Evolutionary conservation across 2,797 vertebrate genomes (phyloP), one percentile per base, ranked within the genome.

Genomic region (Mormyrops attenuatus): DNA sequence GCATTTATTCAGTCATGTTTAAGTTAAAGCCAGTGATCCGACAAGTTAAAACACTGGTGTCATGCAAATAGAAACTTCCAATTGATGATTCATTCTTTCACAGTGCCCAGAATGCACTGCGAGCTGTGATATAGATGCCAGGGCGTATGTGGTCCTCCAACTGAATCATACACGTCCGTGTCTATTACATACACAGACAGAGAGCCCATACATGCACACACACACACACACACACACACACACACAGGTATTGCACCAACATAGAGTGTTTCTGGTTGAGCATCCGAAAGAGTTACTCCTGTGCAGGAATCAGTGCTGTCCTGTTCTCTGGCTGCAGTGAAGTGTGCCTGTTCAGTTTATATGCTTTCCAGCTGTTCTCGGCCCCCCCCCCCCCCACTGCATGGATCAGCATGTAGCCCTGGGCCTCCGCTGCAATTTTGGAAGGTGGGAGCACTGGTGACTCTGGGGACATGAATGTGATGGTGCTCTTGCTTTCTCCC

Each of bases 401-500:
- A 84, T 84, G 80, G 41, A 84, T 49, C n/a, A 11, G n/a, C 47
- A 86, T 86, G 85, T 49, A 53, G 6, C n/a, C 20, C n/a, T 13
- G 8, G 11, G 4, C 17, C 49, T 52, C 1, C 13, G 85, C 85
- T 53, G 66, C 34, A 85, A 20, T 85, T 85, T 26, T 44, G 38
- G 44, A 8, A 4, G 73, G 73, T 5, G 73, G 44, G 85, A 49
- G n/a, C 3, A 3, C 49, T 9, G 50, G 50, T 3, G 69, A 5
- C 34, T 77, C 34, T 41, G 49, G 5, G 52, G 26, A 38, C 85
- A 55, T 1, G 7, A 87, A 87, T 87, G 52, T 87, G 50, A 50
- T 53, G 49, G 47, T 4, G 20, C 69, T 92, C 30, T 87, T 17
- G 11, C 88, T 89, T 90, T 94, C 77, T 80, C 50, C 73, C 26